A percentile compares a stretch with the other conserved stretches of the same genome.
phyloP scores from a whole-genome alignment of 1,140 invertebrate genomes.

The Aethina tumida region DNA sequence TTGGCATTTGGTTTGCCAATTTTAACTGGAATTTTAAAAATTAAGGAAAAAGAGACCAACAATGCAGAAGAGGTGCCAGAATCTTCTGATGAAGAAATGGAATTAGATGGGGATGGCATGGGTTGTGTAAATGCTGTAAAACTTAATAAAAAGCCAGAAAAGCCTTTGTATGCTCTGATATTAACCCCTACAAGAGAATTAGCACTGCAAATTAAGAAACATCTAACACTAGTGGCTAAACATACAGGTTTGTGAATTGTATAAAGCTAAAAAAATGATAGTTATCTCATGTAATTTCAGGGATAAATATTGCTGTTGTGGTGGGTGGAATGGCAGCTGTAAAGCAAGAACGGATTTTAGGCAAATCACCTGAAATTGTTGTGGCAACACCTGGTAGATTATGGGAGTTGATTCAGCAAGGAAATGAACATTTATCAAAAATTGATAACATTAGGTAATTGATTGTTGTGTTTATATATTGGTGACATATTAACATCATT shows the following conservation, averaged over 20 bases:
- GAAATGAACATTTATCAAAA: constrained; percentile 64
- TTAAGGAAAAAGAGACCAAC: constrained; percentile 41
- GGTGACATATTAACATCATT: not conserved
- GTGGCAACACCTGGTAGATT: constrained; percentile 92
- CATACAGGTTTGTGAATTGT: constrained; percentile 50
- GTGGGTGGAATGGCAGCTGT: constrained; percentile 84
- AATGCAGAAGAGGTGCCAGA: constrained; percentile 34
- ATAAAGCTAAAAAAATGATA: not conserved
- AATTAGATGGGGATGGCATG: constrained; percentile 29
- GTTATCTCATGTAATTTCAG: constrained; percentile 25
- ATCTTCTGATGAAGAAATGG: constrained; percentile 25
- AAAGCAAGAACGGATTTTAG: constrained; percentile 84
- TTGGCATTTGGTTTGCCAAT: constrained; percentile 94
- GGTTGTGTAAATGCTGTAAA: constrained; percentile 52
- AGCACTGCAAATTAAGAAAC: constrained; percentile 86
- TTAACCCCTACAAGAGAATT: constrained; percentile 92
- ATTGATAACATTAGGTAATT: constrained; percentile 55
- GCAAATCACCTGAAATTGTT: constrained; percentile 78
- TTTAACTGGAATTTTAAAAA: constrained; percentile 67
- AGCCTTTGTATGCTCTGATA: constrained; percentile 70
- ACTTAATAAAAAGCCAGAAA: constrained; percentile 42
- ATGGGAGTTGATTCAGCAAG: constrained; percentile 83
- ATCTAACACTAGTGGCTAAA: constrained; percentile 70
- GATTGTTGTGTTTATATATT: not conserved
- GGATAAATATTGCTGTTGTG: constrained; percentile 59